Evolutionary conservation across 2,113 vertebrate genomes (phyloP).

Genomic region (Oryzias celebensis): DNA sequence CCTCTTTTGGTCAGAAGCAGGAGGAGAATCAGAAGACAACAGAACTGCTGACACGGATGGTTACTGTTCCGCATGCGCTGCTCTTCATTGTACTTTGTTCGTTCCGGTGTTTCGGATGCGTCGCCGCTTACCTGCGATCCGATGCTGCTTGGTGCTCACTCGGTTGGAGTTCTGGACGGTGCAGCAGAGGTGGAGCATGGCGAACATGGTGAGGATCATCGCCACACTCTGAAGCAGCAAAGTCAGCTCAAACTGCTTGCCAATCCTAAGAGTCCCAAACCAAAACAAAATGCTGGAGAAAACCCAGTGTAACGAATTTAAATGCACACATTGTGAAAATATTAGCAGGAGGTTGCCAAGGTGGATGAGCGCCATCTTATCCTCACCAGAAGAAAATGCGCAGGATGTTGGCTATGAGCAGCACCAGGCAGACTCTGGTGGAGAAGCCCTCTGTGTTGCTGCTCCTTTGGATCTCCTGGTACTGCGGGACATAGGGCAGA

Average conservation of each 20-base stretch:
- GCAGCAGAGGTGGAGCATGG: slow-evolving; percentile 82
- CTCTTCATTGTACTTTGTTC: not conserved
- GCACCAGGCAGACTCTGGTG: slow-evolving; percentile 80
- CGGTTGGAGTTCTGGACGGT: slow-evolving; percentile 72
- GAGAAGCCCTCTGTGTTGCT: slow-evolving; percentile 81
- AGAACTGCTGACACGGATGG: slow-evolving; percentile 1
- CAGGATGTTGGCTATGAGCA: slow-evolving; percentile 83
- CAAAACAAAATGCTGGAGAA: not conserved
- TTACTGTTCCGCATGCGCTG: not conserved
- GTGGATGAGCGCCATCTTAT: slow-evolving; percentile 12
- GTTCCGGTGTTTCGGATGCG: not conserved
- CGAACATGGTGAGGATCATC: slow-evolving; percentile 82
- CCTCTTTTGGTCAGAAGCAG: slow-evolving; percentile 62
- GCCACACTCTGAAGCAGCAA: slow-evolving; percentile 82
- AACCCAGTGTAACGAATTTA: too few relatives aligned
- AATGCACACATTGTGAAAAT: too few relatives aligned
- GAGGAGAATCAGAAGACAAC: not conserved
- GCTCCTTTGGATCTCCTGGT: slow-evolving; percentile 79
- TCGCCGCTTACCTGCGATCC: slow-evolving; percentile 73
- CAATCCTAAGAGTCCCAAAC: slow-evolving; percentile 69
- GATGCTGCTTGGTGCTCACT: slow-evolving; percentile 78
- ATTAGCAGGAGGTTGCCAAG: too few relatives aligned
- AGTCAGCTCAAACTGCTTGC: slow-evolving; percentile 82
- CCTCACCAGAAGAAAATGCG: slow-evolving; percentile 83
- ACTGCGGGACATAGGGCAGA: slow-evolving; percentile 82